Conservation (phyloP, 2,888 invertebrate species). For the Drosophila lacicola region DNA sequence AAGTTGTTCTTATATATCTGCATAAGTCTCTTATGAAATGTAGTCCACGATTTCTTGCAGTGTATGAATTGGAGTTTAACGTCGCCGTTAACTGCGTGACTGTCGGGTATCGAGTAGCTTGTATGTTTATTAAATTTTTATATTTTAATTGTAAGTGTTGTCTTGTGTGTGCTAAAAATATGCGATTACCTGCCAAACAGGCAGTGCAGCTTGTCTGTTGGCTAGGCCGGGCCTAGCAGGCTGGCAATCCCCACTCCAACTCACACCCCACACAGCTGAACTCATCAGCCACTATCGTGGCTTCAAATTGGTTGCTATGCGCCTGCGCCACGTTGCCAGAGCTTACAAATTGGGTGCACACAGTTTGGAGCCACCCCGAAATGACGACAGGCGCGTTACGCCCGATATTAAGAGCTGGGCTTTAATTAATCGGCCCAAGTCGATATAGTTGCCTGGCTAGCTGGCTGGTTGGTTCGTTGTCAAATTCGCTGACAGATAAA, state of each 20-base stretch:
- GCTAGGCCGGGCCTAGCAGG: neutral
- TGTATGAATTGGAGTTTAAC: conserved; percentile 6
- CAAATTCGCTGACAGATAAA: conserved; percentile 80
- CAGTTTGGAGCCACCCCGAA: conserved; percentile 21
- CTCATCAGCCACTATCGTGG: conserved; percentile 54
- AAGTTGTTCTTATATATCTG: no score
- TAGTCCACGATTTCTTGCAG: neutral
- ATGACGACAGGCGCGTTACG: conserved; percentile 67
- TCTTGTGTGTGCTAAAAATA: conserved; percentile 40
- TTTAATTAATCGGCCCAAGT: conserved; percentile 71
- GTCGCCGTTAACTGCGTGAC: conserved; percentile 45
- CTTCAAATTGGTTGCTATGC: conserved; percentile 18
- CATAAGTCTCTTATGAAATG: neutral
- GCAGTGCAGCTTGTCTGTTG: conserved; percentile 51
- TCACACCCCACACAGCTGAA: conserved; percentile 3
- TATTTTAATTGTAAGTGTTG: conserved; percentile 65
- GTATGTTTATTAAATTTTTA: conserved; percentile 51
- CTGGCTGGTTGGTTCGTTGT: conserved; percentile 58
- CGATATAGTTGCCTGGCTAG: conserved; percentile 19
- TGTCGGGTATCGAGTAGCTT: conserved; percentile 52
- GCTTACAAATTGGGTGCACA: conserved; percentile 59
- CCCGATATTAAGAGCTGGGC: conserved; percentile 50
- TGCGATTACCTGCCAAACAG: conserved; percentile 64
- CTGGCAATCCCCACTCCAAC: neutral
- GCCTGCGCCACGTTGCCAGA: conserved; percentile 44